Evolutionary conservation across 2,797 vertebrate genomes (phyloP), one percentile per base, ranked within the genome.

Genomic region (Furcifer pardalis): DNA sequence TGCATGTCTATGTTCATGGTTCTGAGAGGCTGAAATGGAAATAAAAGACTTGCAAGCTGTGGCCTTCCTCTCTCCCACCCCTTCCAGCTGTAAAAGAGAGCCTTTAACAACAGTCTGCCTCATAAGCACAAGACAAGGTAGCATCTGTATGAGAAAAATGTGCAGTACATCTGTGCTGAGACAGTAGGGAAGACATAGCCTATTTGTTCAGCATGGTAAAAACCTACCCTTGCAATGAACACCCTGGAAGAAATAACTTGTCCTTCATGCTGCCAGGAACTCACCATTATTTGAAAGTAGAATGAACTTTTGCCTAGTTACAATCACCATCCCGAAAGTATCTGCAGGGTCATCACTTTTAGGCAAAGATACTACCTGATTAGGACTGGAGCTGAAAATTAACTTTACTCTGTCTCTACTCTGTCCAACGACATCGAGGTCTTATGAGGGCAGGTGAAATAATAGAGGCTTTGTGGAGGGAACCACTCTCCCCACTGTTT

Each of bases 361-460:
- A 69, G 32, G 40, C 32, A 32, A 71, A 62, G 40, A 37, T 30
- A 40, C n/a, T 32, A 46, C 62, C 9, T 71, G 79, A 60, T 77
- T 32, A 62, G 23, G 40, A 46, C 1, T 77, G 32, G 79, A 79
- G 52, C 52, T 62, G 63, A 59, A 84, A 71, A 71, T 49, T 77
- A 81, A 71, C 52, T 81, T 49, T 72, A n/a, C n/a, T 46, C 7
- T 71, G 30, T 71, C 42, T 81, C 75, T 27, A n/a, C 15, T 76
- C 10, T 40, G 23, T 9, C 10, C n/a, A 35, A 30, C 21, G 23
- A 66, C 46, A 17, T 5, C 23, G 3, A 42, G 21, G 17, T 76
- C 13, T 75, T 44, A n/a, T 44, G 12, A 46, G n/a, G 35, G 32
- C 13, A n/a, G 63, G 25, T 81, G 52, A 60, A 69, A 46, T 65